A percentile compares a stretch with the other conserved stretches of the same genome.
phyloP scores from a whole-genome alignment of 2,113 vertebrate species.

The Melanerpes aurifrons region DNA sequence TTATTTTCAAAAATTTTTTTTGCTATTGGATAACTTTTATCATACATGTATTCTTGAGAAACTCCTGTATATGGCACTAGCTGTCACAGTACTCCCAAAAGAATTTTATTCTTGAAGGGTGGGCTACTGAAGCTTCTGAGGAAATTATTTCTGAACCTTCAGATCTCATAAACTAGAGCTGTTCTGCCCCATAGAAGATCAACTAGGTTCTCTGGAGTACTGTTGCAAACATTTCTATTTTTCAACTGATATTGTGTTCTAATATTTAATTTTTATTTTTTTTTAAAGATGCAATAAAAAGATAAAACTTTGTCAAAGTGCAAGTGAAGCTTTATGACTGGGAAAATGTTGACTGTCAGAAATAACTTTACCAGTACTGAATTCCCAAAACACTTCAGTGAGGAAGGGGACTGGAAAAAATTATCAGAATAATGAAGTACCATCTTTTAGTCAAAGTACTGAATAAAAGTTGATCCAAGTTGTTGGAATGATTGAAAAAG shows the following conservation, averaged over 20 bases:
- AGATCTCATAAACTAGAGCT: neutral
- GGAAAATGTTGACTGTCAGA: neutral
- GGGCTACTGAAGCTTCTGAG: neutral
- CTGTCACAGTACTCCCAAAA: neutral
- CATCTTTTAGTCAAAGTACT: neutral
- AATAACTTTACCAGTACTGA: neutral
- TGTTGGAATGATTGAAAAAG: neutral
- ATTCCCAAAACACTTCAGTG: neutral
- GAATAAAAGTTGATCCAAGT: neutral
- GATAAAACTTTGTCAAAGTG: neutral
- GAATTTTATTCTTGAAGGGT: neutral
- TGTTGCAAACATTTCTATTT: neutral
- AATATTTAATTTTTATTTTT: neutral
- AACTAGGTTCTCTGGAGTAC: neutral
- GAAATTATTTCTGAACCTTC: neutral
- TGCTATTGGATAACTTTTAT: neutral
- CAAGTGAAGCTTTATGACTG: neutral
- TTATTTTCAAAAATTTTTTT: neutral
- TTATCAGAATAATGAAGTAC: neutral
- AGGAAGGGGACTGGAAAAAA: neutral
- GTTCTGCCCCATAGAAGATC: neutral
- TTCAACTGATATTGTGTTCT: neutral
- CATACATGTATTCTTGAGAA: neutral
- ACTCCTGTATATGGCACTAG: neutral
- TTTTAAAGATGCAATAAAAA: neutral